phyloP scores from a whole-genome alignment of 2,113 vertebrate species.

The Pseudolaguvia tuberculata region DNA sequence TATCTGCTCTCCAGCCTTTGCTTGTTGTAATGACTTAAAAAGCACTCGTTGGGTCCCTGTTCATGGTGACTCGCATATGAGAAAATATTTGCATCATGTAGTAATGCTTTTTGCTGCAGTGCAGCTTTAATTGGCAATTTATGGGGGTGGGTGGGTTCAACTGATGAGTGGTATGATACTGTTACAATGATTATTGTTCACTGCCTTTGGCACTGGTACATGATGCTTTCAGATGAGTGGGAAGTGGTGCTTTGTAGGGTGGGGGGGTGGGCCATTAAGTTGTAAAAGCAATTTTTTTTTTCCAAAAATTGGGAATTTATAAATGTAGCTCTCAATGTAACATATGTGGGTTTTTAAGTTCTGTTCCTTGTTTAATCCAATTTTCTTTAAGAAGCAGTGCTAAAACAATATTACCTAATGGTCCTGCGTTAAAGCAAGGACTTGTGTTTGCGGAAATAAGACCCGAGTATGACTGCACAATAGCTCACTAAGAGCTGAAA shows the following conservation, averaged over 20 bases:
- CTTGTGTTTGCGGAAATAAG: slow-evolving; percentile 57
- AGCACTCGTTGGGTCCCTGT: slow-evolving; percentile 50
- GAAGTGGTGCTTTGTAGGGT: not conserved
- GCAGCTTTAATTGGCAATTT: slow-evolving; percentile 64
- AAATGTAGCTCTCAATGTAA: slow-evolving; percentile 60
- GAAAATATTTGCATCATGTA: slow-evolving; percentile 59
- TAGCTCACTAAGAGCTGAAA: slow-evolving; percentile 11
- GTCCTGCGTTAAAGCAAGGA: slow-evolving; percentile 70
- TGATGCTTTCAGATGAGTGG: slow-evolving; percentile 43
- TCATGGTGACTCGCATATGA: slow-evolving; percentile 45
- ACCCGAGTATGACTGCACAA: slow-evolving; percentile 45
- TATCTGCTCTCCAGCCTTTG: slow-evolving; percentile 64
- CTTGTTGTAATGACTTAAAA: slow-evolving; percentile 61
- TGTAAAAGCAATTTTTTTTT: slow-evolving; percentile 5
- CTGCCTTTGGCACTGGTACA: slow-evolving; percentile 60
- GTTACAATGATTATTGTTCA: slow-evolving; percentile 71
- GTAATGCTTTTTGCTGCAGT: slow-evolving; percentile 69
- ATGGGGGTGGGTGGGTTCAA: slow-evolving; percentile 16
- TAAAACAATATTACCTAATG: slow-evolving; percentile 46
- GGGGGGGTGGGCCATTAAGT: slow-evolving; percentile 1
- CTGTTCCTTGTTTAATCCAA: slow-evolving; percentile 33
- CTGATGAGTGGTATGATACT: slow-evolving; percentile 52
- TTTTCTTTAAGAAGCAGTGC: slow-evolving; percentile 60
- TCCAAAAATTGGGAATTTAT: slow-evolving; percentile 16
- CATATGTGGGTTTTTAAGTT: not conserved